A percentile compares a stretch with the other conserved stretches of the same genome.
Evolutionary conservation across 2,888 invertebrate genomes (phyloP).

Genomic region (Kryphioiulus occultus): DNA sequence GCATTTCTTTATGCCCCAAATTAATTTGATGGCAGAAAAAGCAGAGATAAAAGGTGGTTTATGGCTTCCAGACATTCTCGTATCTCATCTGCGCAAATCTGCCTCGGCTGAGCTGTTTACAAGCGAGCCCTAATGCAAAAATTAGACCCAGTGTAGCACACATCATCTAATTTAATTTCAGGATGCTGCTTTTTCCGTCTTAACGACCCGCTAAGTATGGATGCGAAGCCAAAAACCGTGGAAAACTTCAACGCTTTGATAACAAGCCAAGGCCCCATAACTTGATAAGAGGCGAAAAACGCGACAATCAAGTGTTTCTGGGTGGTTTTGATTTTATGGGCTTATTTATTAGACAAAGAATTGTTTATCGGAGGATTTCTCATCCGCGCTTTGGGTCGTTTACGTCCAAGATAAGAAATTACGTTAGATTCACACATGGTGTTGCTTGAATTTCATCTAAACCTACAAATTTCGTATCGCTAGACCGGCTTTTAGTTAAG

Average conservation of each 20-base stretch:
- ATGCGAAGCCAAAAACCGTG: not conserved
- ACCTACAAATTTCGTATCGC: not conserved
- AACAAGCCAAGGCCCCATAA: not conserved
- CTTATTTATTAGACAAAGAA: not conserved
- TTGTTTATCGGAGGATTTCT: not conserved
- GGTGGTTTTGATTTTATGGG: not conserved
- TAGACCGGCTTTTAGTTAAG: not conserved
- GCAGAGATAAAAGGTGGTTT: slow-evolving; percentile 28
- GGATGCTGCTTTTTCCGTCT: not conserved
- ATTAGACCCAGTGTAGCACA: slow-evolving; percentile 19
- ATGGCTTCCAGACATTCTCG: slow-evolving; percentile 14
- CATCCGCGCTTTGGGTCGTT: not conserved
- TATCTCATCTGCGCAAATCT: slow-evolving; percentile 3
- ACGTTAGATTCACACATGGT: too few species aligned
- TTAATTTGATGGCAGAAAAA: slow-evolving; percentile 28
- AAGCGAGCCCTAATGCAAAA: slow-evolving; percentile 20
- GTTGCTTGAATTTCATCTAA: not conserved
- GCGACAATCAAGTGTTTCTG: not conserved
- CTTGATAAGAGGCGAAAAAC: not conserved
- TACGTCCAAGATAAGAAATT: not conserved
- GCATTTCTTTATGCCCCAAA: slow-evolving; percentile 15
- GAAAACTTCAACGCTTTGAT: not conserved
- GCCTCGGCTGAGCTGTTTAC: not conserved
- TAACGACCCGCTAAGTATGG: slow-evolving; percentile 20
- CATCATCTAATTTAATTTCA: slow-evolving; percentile 31